A percentile compares a stretch with the other conserved stretches of the same genome.
Conservation (phyloP, 2,113 vertebrate species). For the Grammomys surdaster region DNA sequence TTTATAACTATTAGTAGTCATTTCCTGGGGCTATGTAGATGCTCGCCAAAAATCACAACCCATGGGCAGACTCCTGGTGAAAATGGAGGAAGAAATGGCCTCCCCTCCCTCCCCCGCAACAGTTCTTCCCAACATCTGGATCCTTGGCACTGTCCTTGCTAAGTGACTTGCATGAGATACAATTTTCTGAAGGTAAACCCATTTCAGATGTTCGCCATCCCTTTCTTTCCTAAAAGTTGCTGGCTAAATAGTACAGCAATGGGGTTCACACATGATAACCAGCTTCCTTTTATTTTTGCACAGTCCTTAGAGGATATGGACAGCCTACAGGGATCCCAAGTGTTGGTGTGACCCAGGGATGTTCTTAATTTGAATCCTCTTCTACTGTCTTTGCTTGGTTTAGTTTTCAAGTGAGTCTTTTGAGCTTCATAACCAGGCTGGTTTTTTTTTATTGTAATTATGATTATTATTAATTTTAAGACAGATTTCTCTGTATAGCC, state of each 20-base stretch:
- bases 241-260: neutral
- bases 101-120: neutral
- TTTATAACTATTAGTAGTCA: neutral
- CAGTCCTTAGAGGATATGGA: neutral
- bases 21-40: neutral
- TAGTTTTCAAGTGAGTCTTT: conserved; percentile 43
- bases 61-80: neutral
- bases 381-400: neutral
- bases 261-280: neutral
- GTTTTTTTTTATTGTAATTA: neutral
- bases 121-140: neutral
- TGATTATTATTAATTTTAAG: neutral
- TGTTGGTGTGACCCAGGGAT: neutral
- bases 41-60: neutral
- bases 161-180: neutral
- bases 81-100: neutral
- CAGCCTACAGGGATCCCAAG: neutral
- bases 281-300: conserved; percentile 2
- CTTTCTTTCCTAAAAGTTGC: conserved; percentile 40
- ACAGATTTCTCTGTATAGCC: neutral
- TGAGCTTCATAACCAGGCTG: neutral
- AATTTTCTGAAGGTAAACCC: neutral
- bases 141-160: neutral
- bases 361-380: conserved; percentile 16
- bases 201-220: neutral